Conservation (phyloP, 2,797 vertebrate species). For the Characodon lateralis region DNA sequence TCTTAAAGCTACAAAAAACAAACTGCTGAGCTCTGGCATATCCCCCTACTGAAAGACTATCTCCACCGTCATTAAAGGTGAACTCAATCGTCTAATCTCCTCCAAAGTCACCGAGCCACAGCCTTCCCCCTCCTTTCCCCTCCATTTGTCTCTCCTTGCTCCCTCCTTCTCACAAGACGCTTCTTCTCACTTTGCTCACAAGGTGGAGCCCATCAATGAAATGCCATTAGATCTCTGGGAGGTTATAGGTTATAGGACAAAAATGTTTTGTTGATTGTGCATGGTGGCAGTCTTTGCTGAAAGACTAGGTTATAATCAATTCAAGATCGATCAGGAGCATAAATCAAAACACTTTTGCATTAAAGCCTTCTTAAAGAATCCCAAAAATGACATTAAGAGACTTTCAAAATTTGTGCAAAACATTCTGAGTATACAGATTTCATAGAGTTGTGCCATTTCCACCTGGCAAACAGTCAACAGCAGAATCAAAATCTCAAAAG, state of each 20-base stretch:
- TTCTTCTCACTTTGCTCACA: constrained; percentile 33
- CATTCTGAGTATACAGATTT: constrained; percentile 37
- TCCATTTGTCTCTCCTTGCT: constrained; percentile 36
- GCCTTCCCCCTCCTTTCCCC: constrained; percentile 23
- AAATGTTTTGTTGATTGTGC: constrained; percentile 59
- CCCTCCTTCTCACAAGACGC: constrained; percentile 37
- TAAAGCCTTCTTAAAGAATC: constrained; percentile 37
- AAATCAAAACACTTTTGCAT: constrained; percentile 7
- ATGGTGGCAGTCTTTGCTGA: constrained; percentile 51
- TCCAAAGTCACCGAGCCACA: constrained; percentile 77
- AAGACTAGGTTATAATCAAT: constrained; percentile 55
- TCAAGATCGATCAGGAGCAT: constrained; percentile 36
- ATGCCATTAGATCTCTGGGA: constrained; percentile 67
- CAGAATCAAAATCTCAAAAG: constrained; percentile 41
- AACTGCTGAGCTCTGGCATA: constrained; percentile 83
- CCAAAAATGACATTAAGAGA: neutral
- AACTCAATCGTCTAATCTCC: constrained; percentile 80
- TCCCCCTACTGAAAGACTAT: constrained; percentile 82
- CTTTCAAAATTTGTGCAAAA: constrained; percentile 8
- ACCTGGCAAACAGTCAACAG: constrained; percentile 42
- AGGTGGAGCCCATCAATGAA: constrained; percentile 65
- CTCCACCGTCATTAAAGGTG: constrained; percentile 80
- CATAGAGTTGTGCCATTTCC: constrained; percentile 30
- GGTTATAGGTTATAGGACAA: constrained; percentile 76
- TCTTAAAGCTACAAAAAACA: constrained; percentile 82